These are phyloP conservation scores for Drosophila rufa DNA, from an alignment of 1,140 invertebrate species.

Conservation along the genomic window DNA sequence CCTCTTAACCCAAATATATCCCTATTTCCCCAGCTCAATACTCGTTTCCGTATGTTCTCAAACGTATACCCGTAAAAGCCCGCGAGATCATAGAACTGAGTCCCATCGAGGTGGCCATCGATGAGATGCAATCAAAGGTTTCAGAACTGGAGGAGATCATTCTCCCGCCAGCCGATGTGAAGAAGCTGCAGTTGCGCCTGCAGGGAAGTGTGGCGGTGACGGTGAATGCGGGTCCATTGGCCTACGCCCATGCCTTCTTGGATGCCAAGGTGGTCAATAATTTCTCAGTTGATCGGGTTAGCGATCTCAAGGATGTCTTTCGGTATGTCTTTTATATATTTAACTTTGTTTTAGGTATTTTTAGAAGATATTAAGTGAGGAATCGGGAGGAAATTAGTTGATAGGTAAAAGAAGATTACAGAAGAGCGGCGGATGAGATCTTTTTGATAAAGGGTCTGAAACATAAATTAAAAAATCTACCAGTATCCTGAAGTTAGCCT, in stretches of 20 bases:
- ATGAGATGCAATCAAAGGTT: slow-evolving; percentile 95
- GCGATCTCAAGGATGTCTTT: slow-evolving; percentile 94
- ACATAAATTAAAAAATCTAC: no score
- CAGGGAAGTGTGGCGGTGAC: slow-evolving; percentile 96
- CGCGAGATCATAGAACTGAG: slow-evolving; percentile 91
- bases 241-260: slow-evolving; percentile 96
- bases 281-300: slow-evolving; percentile 93
- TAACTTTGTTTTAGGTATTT: neutral
- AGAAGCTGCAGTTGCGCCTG: slow-evolving; percentile 94
- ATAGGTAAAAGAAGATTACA: neutral
- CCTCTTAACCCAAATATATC: neutral
- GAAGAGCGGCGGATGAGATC: no score
- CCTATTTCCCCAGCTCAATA: slow-evolving; percentile 88
- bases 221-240: slow-evolving; percentile 97
- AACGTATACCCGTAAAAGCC: slow-evolving; percentile 92
- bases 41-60: slow-evolving; percentile 96
- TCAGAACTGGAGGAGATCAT: slow-evolving; percentile 94
- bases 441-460: no score
- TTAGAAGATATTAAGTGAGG: neutral
- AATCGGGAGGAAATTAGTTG: no score
- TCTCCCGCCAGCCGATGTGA: slow-evolving; percentile 92
- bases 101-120: slow-evolving; percentile 97
- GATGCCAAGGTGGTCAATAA: slow-evolving; percentile 89
- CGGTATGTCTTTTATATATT: slow-evolving; percentile 87
- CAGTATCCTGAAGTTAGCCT: no score